Base-by-base conservation (phyloP, 92 coral and sea anemone genomes). In the Epizoanthus illoricatus region DNA sequence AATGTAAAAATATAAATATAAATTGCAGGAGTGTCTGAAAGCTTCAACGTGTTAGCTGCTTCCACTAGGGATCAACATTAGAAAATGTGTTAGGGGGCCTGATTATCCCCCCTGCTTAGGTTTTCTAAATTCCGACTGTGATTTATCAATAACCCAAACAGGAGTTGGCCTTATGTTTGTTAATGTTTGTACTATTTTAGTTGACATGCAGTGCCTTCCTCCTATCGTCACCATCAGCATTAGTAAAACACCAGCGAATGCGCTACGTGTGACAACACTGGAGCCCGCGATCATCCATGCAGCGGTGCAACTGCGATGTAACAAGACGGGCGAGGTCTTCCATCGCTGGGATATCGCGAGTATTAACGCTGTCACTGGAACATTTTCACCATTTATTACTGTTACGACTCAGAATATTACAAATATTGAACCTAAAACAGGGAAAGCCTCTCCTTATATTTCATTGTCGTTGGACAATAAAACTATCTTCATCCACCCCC, bases 121-220 rank as follows among this genome's bases (percentile, higher is more conserved):
- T 28, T 45, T 45, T 45, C 9, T 21, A 23, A 21, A 21, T 20
- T 65, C 39, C 39, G 20, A 23, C 41, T 23, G 39, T 65, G 70
- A 65, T 20, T 4, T 65, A 10, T 65, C 49, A 10, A 64, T 21
- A 19, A 19, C 40, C 7, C 7, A 3, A 28, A 0, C 33, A 36
- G 15, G 17, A 4, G 17, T 15, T 40, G 3, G 2, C 16, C 23
- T 40, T 2, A 33, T 4, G 18, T 71, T 16, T n/a, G 41, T 72
- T 73, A n/a, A 73, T 52, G 56, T 9, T 52, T 52, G 56, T 52
- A 52, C 2, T 52, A 7, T 80, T 87, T 62, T 81, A 92, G 97
- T 88, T 76, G 91, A 91, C 70, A 71, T 60, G 73, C 7, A 11
- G 16, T 93, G 97, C 71, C 94, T 89, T 5, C 92, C 94, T 4